Percentiles rank a stretch among this genome's conserved stretches.
These are phyloP conservation scores for Leptarthrus brevirostris DNA, from an alignment of 2,888 invertebrate species.

Conservation along the genomic window DNA sequence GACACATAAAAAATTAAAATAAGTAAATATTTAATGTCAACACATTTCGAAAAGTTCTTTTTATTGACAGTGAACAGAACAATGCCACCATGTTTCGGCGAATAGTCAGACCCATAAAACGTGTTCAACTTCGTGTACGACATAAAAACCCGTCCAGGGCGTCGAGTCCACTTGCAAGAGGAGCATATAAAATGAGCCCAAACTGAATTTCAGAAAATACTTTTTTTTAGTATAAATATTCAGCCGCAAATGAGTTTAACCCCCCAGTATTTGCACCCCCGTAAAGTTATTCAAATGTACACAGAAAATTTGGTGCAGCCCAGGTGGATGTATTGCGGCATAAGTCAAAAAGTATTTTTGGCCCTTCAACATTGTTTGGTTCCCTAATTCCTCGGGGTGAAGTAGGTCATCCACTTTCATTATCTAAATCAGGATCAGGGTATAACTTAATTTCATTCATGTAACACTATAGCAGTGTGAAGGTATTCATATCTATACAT, in stretches of 20 bases:
- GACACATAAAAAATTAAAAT: background rate
- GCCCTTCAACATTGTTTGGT: slow-evolving; percentile 6
- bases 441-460: slow-evolving; percentile 10
- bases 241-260: slow-evolving; percentile 18
- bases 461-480: background rate
- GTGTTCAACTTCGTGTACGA: too few species aligned
- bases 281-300: slow-evolving; percentile 8
- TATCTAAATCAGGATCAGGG: slow-evolving; percentile 19
- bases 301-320: background rate
- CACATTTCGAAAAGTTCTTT: slow-evolving; percentile 19
- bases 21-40: too few species aligned
- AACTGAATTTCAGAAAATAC: background rate
- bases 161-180: background rate
- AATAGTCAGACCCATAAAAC: background rate
- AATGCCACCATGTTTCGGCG: too few species aligned
- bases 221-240: slow-evolving; percentile 4
- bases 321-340: too few species aligned
- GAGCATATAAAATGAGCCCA: background rate
- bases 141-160: background rate
- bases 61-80: too few species aligned
- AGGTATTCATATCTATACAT: slow-evolving; percentile 3
- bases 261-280: slow-evolving; percentile 9
- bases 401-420: slow-evolving; percentile 32
- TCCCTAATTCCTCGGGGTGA: background rate
- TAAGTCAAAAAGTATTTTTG: slow-evolving; percentile 10